Evolutionary conservation across 2,888 invertebrate genomes (phyloP).

Genomic region (Sarcophaga carnaria): DNA sequence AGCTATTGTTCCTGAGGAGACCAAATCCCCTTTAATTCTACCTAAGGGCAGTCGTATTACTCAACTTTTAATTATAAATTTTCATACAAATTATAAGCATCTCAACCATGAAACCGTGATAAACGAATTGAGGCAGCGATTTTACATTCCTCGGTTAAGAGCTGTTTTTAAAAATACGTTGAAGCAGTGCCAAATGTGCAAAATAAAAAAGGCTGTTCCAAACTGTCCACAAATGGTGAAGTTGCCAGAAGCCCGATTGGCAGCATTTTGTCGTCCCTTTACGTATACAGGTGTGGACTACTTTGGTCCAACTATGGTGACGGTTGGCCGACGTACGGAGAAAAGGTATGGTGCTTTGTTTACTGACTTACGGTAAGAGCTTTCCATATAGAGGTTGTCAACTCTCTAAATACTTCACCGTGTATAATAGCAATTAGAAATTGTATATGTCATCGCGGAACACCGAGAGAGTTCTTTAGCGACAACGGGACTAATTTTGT

Average conservation of each 20-base stretch:
- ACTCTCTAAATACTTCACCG: slow-evolving; percentile 52
- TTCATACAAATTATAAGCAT: slow-evolving; percentile 32
- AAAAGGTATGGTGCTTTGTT: slow-evolving; percentile 62
- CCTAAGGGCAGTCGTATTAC: slow-evolving; percentile 33
- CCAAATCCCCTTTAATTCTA: slow-evolving; percentile 36
- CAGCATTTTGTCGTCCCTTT: slow-evolving; percentile 53
- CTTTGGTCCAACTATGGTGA: slow-evolving; percentile 57
- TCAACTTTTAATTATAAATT: slow-evolving; percentile 14
- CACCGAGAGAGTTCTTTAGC: slow-evolving; percentile 48
- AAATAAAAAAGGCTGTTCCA: slow-evolving; percentile 60
- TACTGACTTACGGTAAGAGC: slow-evolving; percentile 67
- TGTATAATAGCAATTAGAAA: slow-evolving; percentile 65
- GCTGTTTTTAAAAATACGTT: slow-evolving; percentile 44
- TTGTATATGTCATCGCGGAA: slow-evolving; percentile 60
- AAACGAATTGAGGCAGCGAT: slow-evolving; percentile 54
- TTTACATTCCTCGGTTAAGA: slow-evolving; percentile 43
- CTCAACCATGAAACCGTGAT: slow-evolving; percentile 54
- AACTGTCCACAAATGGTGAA: slow-evolving; percentile 1
- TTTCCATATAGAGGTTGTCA: slow-evolving; percentile 59
- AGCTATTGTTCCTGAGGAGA: slow-evolving; percentile 20
- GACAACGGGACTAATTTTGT: slow-evolving; percentile 69
- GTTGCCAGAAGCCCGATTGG: slow-evolving; percentile 16
- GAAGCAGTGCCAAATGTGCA: slow-evolving; percentile 58
- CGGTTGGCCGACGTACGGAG: slow-evolving; percentile 44
- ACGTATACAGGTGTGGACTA: slow-evolving; percentile 61